These are phyloP conservation scores for Apis mellifera DNA, from an alignment of 1,140 invertebrate genomes.

Conservation along the genomic window Amel_HAv3.1 CM009938.2:11879001-11879500, in stretches of 20 bases:
- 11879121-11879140: neutral
- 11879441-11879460: constrained; percentile 37
- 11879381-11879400: neutral
- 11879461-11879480: constrained; percentile 43
- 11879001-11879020: constrained; percentile 39
- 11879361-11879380: constrained; percentile 16
- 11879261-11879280: neutral
- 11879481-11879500: constrained; percentile 37
- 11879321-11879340: constrained; percentile 26
- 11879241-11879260: neutral
- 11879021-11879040: constrained; percentile 33
- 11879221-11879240: neutral
- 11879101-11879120: neutral
- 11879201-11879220: neutral
- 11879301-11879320: constrained; percentile 27
- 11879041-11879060: neutral
- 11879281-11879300: constrained; percentile 12
- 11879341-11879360: neutral
- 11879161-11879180: neutral
- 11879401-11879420: constrained; percentile 4
- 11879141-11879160: too few relatives aligned
- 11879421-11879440: constrained; percentile 35
- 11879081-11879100: neutral
- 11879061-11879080: neutral
- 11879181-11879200: neutral